These are phyloP conservation scores for Macroglossus sobrinus DNA, from an alignment of 2,113 vertebrate genomes.

Conservation along the genomic window DNA sequence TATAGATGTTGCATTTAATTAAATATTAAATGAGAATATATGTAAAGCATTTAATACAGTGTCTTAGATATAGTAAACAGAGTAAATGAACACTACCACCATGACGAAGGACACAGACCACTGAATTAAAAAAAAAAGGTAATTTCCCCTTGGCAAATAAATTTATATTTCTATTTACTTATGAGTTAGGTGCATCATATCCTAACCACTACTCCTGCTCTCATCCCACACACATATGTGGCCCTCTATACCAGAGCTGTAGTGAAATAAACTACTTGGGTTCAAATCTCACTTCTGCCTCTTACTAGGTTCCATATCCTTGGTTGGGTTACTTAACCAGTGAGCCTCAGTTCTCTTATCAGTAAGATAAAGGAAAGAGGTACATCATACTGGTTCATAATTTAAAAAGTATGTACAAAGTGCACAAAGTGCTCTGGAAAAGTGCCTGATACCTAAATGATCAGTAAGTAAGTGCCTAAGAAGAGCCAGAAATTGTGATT, in stretches of 20 bases:
- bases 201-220: background rate
- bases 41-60: background rate
- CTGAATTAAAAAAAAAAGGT: background rate
- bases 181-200: background rate
- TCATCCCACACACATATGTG: background rate
- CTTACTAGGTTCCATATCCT: background rate
- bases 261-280: background rate
- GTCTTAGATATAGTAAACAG: background rate
- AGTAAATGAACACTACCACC: background rate
- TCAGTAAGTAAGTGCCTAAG: background rate
- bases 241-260: background rate
- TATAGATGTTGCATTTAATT: background rate
- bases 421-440: background rate
- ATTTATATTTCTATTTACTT: background rate
- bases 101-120: background rate
- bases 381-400: background rate
- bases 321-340: background rate
- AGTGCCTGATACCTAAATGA: background rate
- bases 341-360: background rate
- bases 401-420: background rate
- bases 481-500: background rate
- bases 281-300: background rate
- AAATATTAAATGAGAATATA: conserved; percentile 10
- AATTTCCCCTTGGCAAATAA: background rate
- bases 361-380: background rate